phyloP scores from a whole-genome alignment of 1,140 invertebrate species.

The Parasteatoda tepidariorum region DNA sequence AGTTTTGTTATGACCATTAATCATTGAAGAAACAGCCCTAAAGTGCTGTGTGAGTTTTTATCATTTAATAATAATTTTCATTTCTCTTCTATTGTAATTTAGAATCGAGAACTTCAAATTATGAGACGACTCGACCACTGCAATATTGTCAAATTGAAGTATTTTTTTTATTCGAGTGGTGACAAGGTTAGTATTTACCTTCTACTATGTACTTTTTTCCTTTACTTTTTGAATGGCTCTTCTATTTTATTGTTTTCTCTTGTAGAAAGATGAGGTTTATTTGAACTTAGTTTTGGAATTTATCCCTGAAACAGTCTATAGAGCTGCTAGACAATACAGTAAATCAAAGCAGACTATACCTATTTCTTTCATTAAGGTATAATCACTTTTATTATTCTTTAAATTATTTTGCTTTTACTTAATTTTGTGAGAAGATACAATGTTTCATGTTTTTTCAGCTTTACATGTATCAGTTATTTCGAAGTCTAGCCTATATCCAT shows the following conservation, averaged over 20 bases:
- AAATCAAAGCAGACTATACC: conserved; percentile 99
- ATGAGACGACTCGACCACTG: conserved; percentile 99
- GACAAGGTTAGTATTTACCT: conserved; percentile 84
- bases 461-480: conserved; percentile 99
- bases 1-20: too few relatives aligned
- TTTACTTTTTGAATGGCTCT: background rate
- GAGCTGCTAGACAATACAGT: conserved; percentile 98
- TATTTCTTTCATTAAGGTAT: conserved; percentile 98
- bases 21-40: too few relatives aligned
- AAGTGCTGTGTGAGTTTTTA: too few relatives aligned
- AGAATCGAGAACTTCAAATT: conserved; percentile 99
- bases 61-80: too few relatives aligned
- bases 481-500: conserved; percentile 98
- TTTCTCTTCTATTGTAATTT: too few relatives aligned
- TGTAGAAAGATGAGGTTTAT: conserved; percentile 99
- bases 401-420: background rate
- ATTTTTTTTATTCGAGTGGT: conserved; percentile 99
- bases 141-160: conserved; percentile 99
- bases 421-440: background rate
- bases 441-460: conserved; percentile 73
- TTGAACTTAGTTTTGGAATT: conserved; percentile 99
- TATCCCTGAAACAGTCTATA: conserved; percentile 99
- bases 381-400: background rate
- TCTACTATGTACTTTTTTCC: too few relatives aligned
- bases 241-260: conserved; percentile 53